Base-by-base conservation (phyloP, 1,140 invertebrate species). In the Anastatus disparis region DNA sequence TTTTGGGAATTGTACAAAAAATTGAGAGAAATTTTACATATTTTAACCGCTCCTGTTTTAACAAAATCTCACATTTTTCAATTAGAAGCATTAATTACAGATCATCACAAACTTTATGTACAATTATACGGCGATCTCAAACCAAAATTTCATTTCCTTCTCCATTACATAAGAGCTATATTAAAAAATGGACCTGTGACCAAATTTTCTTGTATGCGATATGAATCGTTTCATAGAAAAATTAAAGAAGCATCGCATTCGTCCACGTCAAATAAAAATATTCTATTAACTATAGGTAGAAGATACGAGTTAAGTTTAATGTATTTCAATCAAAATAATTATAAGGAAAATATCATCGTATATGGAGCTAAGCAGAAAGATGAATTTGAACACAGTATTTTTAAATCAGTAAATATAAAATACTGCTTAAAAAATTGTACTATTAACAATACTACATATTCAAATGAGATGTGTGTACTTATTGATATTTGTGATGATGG, bases 1-100 rank as follows among this genome's bases (percentile, higher is more conserved):
- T 29, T 56, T 35, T 79, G 72, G 75, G 27, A 63, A 15, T 69
- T 75, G 29, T 76, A 75, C 58, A 38, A 66, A 31, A 22, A 42
- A 12, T 50, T 78, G 48, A 48, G 59, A 48, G 26, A 29, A 26
- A 62, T 46, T n/a, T 20, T 62, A 9, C 3, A 27, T 29, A 62
- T 62, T 10, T 1, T 46, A n/a, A 62, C 40, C 2, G 2, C 40
- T 44, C 26, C 40, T 46, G n/a, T 3, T 22, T 2, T 46, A 13
- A 10, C 26, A 3, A 1, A 17, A 46, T 26, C 24, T 1, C 15
- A 62, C 29, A 1, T 62, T 8, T n/a, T 20, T 2, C 15, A 48
- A 12, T 55, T 69, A n/a, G n/a, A 29, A 56, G 53, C 20, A 15
- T 61, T 75, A 38, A 71, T 75, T 6, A 15, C 46, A 35, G 62